phyloP scores from a whole-genome alignment of 2,113 vertebrate species.

The Eidolon helvum region DNA sequence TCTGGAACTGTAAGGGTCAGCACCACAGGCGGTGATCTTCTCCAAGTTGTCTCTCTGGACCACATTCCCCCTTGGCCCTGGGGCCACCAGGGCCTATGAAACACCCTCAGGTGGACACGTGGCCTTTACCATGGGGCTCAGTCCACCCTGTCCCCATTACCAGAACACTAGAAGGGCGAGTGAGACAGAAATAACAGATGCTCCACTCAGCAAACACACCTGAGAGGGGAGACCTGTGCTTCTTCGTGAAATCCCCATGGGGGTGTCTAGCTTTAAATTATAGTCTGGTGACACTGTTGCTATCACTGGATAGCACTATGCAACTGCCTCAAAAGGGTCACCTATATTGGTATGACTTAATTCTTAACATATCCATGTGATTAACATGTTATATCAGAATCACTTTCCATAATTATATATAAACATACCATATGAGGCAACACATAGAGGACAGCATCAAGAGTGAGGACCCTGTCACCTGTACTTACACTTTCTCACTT shows the following conservation, averaged over 20 bases:
- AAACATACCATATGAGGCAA: background rate
- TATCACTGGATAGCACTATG: background rate
- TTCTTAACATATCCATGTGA: background rate
- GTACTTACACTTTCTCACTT: background rate
- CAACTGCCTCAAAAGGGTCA: background rate
- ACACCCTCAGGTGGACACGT: background rate
- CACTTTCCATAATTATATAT: background rate
- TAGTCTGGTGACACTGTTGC: background rate
- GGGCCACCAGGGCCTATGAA: background rate
- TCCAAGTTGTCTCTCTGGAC: background rate
- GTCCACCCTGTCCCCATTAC: rapidly evolving
- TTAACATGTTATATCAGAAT: background rate
- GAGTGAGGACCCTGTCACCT: background rate
- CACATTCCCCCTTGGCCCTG: background rate
- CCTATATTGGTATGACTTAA: background rate
- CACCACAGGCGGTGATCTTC: background rate
- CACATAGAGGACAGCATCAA: background rate
- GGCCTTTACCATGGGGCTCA: rapidly evolving
- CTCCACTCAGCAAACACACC: background rate
- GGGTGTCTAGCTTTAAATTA: too few species aligned
- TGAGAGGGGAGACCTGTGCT: background rate
- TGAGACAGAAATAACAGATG: background rate
- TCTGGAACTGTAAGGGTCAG: background rate
- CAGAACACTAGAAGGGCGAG: background rate
- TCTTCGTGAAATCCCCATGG: background rate